These are phyloP conservation scores for Eupleurogrammus muticus DNA, from an alignment of 2,797 vertebrate genomes.

Conservation along the genomic window DNA sequence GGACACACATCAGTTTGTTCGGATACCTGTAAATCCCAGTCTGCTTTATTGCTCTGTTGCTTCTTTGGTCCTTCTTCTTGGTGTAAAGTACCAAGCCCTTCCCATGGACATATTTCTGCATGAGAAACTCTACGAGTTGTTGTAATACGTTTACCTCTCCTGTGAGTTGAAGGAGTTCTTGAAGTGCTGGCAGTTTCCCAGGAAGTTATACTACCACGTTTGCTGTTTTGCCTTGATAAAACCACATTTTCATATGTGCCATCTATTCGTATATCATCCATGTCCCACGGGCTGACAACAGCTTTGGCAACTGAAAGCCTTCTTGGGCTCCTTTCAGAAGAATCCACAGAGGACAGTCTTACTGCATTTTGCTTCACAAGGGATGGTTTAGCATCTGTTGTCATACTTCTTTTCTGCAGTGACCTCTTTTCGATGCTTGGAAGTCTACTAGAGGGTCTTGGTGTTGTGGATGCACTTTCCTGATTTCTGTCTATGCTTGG, in stretches of 20 bases:
- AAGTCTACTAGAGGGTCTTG: slow-evolving; percentile 59
- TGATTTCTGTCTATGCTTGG: slow-evolving; percentile 43
- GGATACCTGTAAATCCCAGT: slow-evolving; percentile 50
- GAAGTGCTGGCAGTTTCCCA: slow-evolving; percentile 76
- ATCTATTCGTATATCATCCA: slow-evolving; percentile 73
- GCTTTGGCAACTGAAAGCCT: slow-evolving; percentile 67
- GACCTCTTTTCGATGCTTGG: slow-evolving; percentile 64
- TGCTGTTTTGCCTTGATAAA: slow-evolving; percentile 67
- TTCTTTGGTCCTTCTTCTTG: slow-evolving; percentile 52
- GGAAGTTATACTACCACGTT: slow-evolving; percentile 77
- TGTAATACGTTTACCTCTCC: slow-evolving; percentile 67
- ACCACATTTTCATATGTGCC: slow-evolving; percentile 74
- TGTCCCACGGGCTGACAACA: slow-evolving; percentile 68
- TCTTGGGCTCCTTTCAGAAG: slow-evolving; percentile 77
- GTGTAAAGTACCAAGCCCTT: slow-evolving; percentile 63
- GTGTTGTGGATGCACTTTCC: slow-evolving; percentile 67
- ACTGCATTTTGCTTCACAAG: slow-evolving; percentile 85
- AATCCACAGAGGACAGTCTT: slow-evolving; percentile 81
- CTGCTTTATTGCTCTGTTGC: slow-evolving; percentile 64
- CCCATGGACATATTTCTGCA: slow-evolving; percentile 77
- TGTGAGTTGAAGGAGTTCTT: slow-evolving; percentile 73
- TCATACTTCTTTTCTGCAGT: slow-evolving; percentile 76
- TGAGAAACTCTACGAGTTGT: slow-evolving; percentile 57
- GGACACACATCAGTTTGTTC: slow-evolving; percentile 72
- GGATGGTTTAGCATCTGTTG: slow-evolving; percentile 77